Percentiles rank a stretch among this genome's conserved stretches.
These are phyloP conservation scores for Xenus cinereus DNA, from an alignment of 2,113 vertebrate species.

Conservation along the genomic window DNA sequence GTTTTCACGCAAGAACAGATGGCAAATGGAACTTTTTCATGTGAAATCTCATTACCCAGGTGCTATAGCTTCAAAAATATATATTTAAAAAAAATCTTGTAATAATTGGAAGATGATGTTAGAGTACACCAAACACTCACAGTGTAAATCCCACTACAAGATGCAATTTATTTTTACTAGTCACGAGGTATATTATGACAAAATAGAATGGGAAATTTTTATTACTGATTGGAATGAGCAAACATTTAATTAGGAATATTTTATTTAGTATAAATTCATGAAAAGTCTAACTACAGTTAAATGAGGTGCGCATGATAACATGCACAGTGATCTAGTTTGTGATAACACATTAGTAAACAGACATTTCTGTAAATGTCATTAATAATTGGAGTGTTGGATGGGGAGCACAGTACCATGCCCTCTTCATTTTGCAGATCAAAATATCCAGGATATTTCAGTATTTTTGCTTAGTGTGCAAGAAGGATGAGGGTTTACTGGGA, in stretches of 20 bases:
- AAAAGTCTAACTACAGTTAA: background rate
- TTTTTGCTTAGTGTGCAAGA: background rate
- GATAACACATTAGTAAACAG: background rate
- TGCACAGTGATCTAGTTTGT: background rate
- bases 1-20: background rate
- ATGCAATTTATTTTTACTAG: background rate
- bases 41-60: background rate
- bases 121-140: background rate
- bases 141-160: background rate
- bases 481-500: background rate
- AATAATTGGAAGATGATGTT: background rate
- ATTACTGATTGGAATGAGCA: background rate
- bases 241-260: slow-evolving; percentile 3
- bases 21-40: background rate
- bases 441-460: background rate
- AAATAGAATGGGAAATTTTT: background rate
- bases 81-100: background rate
- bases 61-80: background rate
- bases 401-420: background rate
- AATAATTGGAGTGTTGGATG: background rate
- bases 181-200: background rate
- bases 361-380: background rate
- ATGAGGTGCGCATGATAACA: background rate
- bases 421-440: background rate
- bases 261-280: background rate